Base-by-base conservation (phyloP, 1,140 invertebrate species). In the Rhopalosiphum padi region DNA sequence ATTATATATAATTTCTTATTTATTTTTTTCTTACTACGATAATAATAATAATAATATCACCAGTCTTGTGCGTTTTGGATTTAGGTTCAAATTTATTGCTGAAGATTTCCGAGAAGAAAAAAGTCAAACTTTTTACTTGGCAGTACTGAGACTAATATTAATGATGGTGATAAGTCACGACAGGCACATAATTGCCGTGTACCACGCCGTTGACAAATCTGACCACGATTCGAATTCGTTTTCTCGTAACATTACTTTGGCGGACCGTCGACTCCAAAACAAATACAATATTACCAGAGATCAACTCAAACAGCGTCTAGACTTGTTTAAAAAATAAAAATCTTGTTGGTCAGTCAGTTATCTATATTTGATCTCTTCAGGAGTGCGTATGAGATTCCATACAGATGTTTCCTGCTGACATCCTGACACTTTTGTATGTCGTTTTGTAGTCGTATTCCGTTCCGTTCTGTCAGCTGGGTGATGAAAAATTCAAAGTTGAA, bases 151-250 rank as follows among this genome's bases (percentile, higher is more conserved):
- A 48, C 68, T 82, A 51, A 91, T 85, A 83, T 91, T 82, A 91
- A 91, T 82, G 90, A 35, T 41, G 23, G 43, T 8, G 22, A 91
- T 91, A 91, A 46, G 90, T 91, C 90, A 91, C 37, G 41, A n/a
- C 18, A 43, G 60, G 3, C n/a, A 77, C 30, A 77, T 77, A 35
- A 90, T 55, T 90, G 46, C 51, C 35, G 43, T 41, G 30, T n/a
- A 77, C 60, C 60, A 22, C 43, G 37, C 55, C 41, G 90, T 25
- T 91, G 90, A 91, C 90, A 91, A 68, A 48, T 91, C 90, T 91
- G 53, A 91, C 60, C 60, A n/a, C 18, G 21, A 41, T 43, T 15
- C 41, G 41, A n/a, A 46, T 46, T 41, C 55, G 89, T 25, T 8
- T 11, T 60, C 30, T 90, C 21, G 11, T 60, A 1, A 60, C 30